Conservation (phyloP, 2,797 vertebrate genomes). For the Gallirallus australis region DNA sequence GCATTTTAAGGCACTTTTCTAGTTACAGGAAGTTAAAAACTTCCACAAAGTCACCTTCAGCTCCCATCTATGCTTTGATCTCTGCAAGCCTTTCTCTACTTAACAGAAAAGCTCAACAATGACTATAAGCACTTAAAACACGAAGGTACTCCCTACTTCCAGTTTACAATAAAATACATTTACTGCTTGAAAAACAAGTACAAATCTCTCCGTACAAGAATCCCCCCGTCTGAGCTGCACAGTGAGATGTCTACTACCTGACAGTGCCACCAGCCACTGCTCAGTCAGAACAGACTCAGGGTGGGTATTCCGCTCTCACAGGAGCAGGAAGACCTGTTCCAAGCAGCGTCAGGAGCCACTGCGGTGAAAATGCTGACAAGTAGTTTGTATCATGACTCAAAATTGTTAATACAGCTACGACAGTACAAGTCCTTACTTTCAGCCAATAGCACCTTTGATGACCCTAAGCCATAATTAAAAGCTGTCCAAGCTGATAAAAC, state of each 20-base stretch:
- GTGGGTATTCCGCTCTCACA: not conserved
- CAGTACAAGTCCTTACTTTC: not conserved
- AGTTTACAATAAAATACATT: not conserved
- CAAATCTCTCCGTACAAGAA: not conserved
- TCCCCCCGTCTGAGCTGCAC: fast-evolving
- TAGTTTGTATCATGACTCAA: not conserved
- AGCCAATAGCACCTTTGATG: not conserved
- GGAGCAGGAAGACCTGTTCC: not conserved
- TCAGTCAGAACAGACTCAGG: not conserved
- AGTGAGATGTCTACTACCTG: not conserved
- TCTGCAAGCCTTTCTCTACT: not conserved
- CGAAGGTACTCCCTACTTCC: not conserved
- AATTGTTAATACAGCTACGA: not conserved
- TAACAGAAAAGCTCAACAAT: not conserved
- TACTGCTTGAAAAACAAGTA: not conserved
- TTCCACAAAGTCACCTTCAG: not conserved
- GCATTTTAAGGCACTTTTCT: not conserved
- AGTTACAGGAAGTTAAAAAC: not conserved
- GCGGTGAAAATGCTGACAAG: not conserved
- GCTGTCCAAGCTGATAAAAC: not conserved
- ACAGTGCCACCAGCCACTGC: not conserved
- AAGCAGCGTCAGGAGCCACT: not conserved
- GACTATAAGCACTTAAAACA: not conserved
- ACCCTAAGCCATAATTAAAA: fast-evolving
- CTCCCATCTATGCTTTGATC: not conserved